Base-by-base conservation (phyloP, 2,113 vertebrate genomes). In the Euleptes europaea region DNA sequence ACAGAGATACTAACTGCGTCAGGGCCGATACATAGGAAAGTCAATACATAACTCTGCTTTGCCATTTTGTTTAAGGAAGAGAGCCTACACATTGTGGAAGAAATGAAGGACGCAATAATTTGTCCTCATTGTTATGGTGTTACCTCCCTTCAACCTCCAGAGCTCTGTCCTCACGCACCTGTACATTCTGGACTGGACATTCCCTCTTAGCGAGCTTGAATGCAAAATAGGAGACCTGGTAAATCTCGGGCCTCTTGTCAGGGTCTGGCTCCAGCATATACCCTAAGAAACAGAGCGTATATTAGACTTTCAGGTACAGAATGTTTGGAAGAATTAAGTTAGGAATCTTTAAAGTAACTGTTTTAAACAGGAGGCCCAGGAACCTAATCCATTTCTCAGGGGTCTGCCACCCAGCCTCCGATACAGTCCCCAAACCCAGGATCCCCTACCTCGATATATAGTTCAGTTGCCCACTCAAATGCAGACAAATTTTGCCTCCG, bases 231-330 rank as follows among this genome's bases (percentile, higher is more conserved):
- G 99, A 99, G 84, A 99, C 97, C 91, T 98, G 98, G 95, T 99
- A 99, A 94, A 99, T 98, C 94, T 99, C 98, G 13, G 99, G 99
- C 89, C 99, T 98, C 90, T 96, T 96, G 78, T 99, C 98, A 28
- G 98, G 97, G 90, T 99, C 98, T 91, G 98, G 98, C 90, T 99
- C 99, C 89, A 99, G 97, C 98, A 99, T 99, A 88, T 99, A 99
- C 84, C 99, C 99, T 98, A 90, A 72, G 40, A 70, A 90, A 86
- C 85, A 3, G 84, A 75, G 90, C 73, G 77, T 0, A 2, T 0
- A 19, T 91, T 84, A 92, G 88, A 23, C 35, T 8, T 4, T 13
- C 40, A 9, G 23, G 40, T 11, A 31, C 5, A 1, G 12, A 51
- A 11, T 40, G 65, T 5, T 0, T 63, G 44, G 26, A 33, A 14